Conservation (phyloP, 2,888 invertebrate species). For the Drosophila helvetica region DNA sequence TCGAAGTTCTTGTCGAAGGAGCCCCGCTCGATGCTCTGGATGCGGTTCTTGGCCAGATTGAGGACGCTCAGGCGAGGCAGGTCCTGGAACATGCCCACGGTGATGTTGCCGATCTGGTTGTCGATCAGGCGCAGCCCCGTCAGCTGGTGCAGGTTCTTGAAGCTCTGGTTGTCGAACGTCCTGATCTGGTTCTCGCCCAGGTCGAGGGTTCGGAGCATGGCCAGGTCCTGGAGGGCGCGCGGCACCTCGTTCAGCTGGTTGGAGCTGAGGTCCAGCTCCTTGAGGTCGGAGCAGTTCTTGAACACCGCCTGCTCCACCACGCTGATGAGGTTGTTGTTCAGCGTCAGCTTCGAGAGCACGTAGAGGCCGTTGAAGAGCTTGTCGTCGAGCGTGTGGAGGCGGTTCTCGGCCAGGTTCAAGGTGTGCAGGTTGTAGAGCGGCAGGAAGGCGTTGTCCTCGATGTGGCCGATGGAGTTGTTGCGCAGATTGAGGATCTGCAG, state of each 20-base stretch:
- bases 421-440: constrained; percentile 95
- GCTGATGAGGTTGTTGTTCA: constrained; percentile 93
- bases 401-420: constrained; percentile 94
- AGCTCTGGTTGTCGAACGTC: constrained; percentile 91
- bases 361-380: constrained; percentile 93
- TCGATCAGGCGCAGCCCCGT: constrained; percentile 94
- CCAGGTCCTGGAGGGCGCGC: constrained; percentile 91
- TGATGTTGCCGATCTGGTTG: constrained; percentile 94
- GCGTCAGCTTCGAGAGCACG: constrained; percentile 92
- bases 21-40: constrained; percentile 92
- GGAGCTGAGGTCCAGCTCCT: constrained; percentile 94
- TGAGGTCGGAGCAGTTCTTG: constrained; percentile 93
- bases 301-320: constrained; percentile 92
- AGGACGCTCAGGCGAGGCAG: constrained; percentile 92
- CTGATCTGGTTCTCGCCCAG: constrained; percentile 96
- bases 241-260: constrained; percentile 93
- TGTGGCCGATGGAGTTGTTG: constrained; percentile 94
- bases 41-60: constrained; percentile 95
- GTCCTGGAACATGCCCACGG: constrained; percentile 94
- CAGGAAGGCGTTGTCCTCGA: constrained; percentile 94
- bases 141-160: constrained; percentile 93
- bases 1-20: constrained; percentile 92
- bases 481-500: constrained; percentile 93
- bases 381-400: constrained; percentile 91
- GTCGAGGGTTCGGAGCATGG: constrained; percentile 93